Evolutionary conservation across 2,113 vertebrate species (phyloP).

Genomic region (Sceloporus undulatus): DNA sequence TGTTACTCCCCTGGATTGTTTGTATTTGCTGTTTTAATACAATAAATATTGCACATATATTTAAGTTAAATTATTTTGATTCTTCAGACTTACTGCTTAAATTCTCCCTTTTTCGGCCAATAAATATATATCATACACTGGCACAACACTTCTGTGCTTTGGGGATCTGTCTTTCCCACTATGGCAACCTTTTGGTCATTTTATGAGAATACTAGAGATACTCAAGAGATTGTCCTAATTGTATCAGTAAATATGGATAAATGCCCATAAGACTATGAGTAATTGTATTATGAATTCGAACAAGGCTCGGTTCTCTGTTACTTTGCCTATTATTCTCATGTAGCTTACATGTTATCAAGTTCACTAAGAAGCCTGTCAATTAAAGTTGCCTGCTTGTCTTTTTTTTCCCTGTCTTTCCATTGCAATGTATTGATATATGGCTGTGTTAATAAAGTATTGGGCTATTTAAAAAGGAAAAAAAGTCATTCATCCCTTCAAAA

Average conservation of each 20-base stretch:
- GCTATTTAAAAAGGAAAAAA: background rate
- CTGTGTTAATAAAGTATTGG: slow-evolving; percentile 29
- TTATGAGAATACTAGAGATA: background rate
- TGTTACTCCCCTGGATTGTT: background rate
- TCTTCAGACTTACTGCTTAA: background rate
- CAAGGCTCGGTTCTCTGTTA: background rate
- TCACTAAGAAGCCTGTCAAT: background rate
- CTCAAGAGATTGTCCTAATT: background rate
- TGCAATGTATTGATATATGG: background rate
- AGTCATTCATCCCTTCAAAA: background rate
- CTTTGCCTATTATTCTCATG: background rate
- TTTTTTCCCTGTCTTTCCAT: background rate
- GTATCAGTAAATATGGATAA: background rate
- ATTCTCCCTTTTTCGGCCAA: background rate
- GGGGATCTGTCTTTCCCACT: background rate
- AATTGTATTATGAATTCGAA: background rate
- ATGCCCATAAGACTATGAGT: background rate
- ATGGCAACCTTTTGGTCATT: background rate
- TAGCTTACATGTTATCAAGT: background rate
- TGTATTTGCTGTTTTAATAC: background rate
- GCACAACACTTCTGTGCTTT: background rate
- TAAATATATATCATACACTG: no score
- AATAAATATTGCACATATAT: slow-evolving; percentile 17
- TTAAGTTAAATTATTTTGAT: slow-evolving; percentile 10
- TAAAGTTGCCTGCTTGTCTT: background rate